Evolutionary conservation across 1,140 invertebrate species (phyloP), one percentile per base, ranked within the genome.

Genomic region (Glossosoma conforme): DNA sequence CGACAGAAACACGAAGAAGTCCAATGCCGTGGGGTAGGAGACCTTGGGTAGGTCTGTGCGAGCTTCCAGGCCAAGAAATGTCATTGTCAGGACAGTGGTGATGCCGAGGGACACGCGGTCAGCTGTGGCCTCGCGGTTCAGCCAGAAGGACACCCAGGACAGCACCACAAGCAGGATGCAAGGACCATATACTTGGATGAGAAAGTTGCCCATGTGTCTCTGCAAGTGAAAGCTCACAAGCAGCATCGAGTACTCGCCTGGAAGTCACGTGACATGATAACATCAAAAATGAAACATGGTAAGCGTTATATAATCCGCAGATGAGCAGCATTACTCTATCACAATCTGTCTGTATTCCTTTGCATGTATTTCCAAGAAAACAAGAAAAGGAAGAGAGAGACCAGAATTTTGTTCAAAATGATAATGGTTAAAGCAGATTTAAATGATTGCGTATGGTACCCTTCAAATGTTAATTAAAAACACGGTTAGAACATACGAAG

Each of bases 91-190:
- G 9, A 92, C 87, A 0, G 89, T 91, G 4, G 87, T 93, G 10
- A 92, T 87, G 19, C 90, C 89, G 3, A 93, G 68, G 0, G 87
- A 87, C 0, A 93, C 86, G 56, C 91, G 72, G 69, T 93, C 90
- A 0, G 89, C 85, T 1, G 89, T 93, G 1, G 91, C 91, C 70
- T 93, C 90, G 41, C 90, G 68, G 66, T 93, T 92, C 24, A 93
- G 77, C 89, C 89, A 94, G 62, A 94, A 93, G 6, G 89, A 90
- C 0, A 94, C 89, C 90, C 90, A 94, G 1, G 88, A 91, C 0
- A 93, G 72, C 3, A 91, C 86, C 2, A 92, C 89, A 3, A 93
- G 77, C 32, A 94, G 76, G 33, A 87, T 83, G 60, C 90, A 93
- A 1, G 91, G 91, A 1, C 89, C 83, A 62, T 92, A 93, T 5